A percentile compares a stretch with the other conserved stretches of the same genome.
Conservation (phyloP, 2,113 vertebrate genomes). For the Vicugna pacos region DNA sequence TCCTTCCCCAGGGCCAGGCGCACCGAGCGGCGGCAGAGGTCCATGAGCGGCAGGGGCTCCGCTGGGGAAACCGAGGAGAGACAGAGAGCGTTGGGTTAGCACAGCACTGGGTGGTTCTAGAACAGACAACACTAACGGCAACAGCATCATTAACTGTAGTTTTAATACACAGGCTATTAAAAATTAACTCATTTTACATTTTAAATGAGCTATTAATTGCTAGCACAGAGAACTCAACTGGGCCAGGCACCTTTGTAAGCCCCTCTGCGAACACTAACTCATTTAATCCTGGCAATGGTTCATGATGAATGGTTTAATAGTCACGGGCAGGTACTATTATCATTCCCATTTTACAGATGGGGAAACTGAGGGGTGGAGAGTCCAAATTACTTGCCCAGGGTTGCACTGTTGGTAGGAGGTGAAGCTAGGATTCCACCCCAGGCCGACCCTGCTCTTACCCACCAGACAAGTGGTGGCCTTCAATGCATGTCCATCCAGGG, state of each 20-base stretch:
- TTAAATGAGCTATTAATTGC: too few species aligned
- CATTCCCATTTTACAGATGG: background rate
- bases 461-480: accelerated
- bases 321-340: background rate
- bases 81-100: constrained; percentile 6
- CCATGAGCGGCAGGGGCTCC: constrained; percentile 98
- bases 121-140: accelerated
- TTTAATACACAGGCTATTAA: background rate
- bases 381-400: background rate
- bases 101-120: accelerated
- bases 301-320: accelerated
- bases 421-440: background rate
- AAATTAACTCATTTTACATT: too few species aligned
- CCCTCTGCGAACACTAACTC: background rate
- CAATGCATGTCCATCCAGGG: accelerated
- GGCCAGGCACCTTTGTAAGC: background rate
- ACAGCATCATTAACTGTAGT: accelerated
- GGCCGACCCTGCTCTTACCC: background rate
- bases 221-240: background rate
- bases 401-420: accelerated
- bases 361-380: background rate
- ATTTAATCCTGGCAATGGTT: background rate
- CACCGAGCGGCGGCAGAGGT: constrained; percentile 96
- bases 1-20: constrained; percentile 96
- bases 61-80: constrained; percentile 84